Base-by-base conservation (phyloP, 2,113 vertebrate genomes). In the Platichthys flesus region DNA sequence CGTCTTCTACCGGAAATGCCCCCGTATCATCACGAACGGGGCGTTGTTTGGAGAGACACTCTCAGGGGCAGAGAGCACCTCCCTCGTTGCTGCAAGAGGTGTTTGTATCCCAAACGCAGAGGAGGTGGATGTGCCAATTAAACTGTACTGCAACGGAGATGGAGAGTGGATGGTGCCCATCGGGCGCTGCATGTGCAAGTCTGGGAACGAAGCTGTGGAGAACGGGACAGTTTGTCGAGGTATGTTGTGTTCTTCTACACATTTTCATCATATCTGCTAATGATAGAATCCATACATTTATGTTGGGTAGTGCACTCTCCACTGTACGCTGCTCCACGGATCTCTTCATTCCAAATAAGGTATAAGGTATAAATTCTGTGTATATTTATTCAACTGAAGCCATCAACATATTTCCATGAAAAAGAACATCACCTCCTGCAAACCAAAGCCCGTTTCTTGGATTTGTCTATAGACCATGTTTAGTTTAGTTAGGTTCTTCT, bases 81-180 rank as follows among this genome's bases (percentile, higher is more conserved):
- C 98, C 0, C 89, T 99, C 77, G 98, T 99, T 85, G 96, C 96
- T 0, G 96, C 98, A 0, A 93, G 98, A 61, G 98, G 98, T 0
- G 95, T 95, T 0, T 99, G 98, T 81, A 95, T 99, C 14, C 82
- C 95, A 58, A 99, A 99, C 0, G 98, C 96, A 0, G 98, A 99
- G 90, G 98, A 99, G 84, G 97, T 99, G 85, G 98, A 99, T 0
- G 97, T 99, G 71, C 98, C 98, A 7, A 99, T 99, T 85, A 99
- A 99, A 89, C 93, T 99, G 9, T 99, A 99, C 93, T 99, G 98
- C 93, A 99, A 99, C 0, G 98, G 98, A 0, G 98, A 99, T 0
- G 98, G 98, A 5, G 98, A 99, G 75, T 99, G 98, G 98, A 95
- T 99, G 95, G 98, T 99, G 42, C 98, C 98, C 83, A 99, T 99